phyloP scores from a whole-genome alignment of 2,797 vertebrate genomes.

The Alosa sapidissima region DNA sequence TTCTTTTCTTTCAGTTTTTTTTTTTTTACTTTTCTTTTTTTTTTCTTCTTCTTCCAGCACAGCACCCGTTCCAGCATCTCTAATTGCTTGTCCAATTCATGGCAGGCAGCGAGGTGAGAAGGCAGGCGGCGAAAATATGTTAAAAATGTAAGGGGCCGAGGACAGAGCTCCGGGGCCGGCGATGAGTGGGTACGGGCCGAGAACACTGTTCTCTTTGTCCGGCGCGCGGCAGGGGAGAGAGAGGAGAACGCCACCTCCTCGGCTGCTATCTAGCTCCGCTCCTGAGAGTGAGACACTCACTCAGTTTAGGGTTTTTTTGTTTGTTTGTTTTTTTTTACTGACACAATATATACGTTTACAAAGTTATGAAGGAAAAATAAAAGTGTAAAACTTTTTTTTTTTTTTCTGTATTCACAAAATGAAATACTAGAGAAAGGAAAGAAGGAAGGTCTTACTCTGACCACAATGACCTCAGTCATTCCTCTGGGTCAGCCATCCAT shows the following conservation, averaged over 20 bases:
- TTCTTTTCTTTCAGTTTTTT: not conserved
- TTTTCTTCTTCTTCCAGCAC: not conserved
- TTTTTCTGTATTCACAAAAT: too few relatives aligned
- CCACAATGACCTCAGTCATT: not conserved
- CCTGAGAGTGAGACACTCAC: not conserved
- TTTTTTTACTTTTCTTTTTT: not conserved
- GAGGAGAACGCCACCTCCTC: not conserved
- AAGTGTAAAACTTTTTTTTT: too few relatives aligned
- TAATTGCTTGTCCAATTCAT: conserved; percentile 9
- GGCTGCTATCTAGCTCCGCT: not conserved
- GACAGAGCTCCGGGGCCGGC: not conserved
- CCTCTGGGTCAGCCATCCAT: not conserved
- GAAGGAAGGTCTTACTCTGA: too few relatives aligned
- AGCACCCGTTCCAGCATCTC: not conserved
- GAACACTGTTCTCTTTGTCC: not conserved
- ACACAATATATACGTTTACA: too few relatives aligned
- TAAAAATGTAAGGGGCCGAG: not conserved
- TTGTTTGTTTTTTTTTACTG: not conserved
- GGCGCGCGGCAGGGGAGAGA: not conserved
- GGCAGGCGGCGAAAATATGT: not conserved
- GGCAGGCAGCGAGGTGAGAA: conserved; percentile 6
- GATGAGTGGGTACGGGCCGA: not conserved
- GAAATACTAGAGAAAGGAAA: too few relatives aligned
- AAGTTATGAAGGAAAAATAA: too few relatives aligned
- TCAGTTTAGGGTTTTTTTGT: not conserved